Conservation (phyloP, 2,113 vertebrate genomes). For the Oncorhynchus clarkii region DNA sequence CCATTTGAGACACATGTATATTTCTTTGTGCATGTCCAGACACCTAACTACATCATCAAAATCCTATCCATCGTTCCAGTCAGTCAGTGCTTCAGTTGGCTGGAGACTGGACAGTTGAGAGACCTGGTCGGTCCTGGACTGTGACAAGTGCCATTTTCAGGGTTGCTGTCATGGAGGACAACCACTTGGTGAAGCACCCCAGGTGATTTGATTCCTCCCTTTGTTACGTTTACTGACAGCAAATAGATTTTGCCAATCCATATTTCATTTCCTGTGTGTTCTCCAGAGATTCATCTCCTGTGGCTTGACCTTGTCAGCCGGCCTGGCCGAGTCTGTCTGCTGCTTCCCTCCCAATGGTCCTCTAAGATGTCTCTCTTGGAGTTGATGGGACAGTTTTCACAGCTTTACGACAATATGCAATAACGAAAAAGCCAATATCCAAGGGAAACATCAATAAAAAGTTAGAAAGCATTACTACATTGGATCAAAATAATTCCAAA, state of each 20-base stretch:
- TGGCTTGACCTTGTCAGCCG: conserved; percentile 43
- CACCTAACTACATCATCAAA: conserved; percentile 8
- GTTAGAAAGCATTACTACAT: neutral
- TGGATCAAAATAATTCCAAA: neutral
- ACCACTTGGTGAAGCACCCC: conserved; percentile 4
- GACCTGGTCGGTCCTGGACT: neutral
- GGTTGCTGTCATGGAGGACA: neutral
- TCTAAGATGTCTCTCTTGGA: conserved; percentile 23
- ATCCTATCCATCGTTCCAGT: neutral
- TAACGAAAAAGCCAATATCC: neutral
- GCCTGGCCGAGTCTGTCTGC: conserved; percentile 1
- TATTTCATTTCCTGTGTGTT: conserved; percentile 45
- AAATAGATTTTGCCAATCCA: conserved; percentile 57
- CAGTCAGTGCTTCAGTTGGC: neutral
- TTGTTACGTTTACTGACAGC: conserved; percentile 47
- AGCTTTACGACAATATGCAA: no score
- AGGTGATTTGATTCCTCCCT: conserved; percentile 37
- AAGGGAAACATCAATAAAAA: neutral
- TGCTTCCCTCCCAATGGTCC: conserved; percentile 4
- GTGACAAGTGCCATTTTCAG: conserved; percentile 1
- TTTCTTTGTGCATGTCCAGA: neutral
- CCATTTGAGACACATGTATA: no score
- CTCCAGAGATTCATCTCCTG: conserved; percentile 31
- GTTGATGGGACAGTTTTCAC: conserved; percentile 29
- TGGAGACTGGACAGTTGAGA: neutral